Conservation (phyloP, 2,797 vertebrate species). For the Lophotriccus pileatus region DNA sequence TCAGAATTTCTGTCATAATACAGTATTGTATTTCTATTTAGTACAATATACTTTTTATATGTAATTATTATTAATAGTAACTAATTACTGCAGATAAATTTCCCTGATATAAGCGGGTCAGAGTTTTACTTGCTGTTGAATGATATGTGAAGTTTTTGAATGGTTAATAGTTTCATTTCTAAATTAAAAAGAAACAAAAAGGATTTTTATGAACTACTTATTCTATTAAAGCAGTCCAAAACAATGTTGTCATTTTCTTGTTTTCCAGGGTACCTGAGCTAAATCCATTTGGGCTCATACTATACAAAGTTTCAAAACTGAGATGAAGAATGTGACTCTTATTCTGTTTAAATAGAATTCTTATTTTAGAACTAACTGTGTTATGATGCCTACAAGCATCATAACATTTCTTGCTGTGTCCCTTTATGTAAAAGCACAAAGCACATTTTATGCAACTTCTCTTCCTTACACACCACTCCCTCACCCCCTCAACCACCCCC, state of each 20-base stretch:
- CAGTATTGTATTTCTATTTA: background rate
- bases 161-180: background rate
- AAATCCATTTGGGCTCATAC: background rate
- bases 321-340: background rate
- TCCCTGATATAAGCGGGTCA: background rate
- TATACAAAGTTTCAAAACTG: background rate
- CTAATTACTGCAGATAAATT: background rate
- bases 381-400: no score
- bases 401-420: conserved; percentile 22
- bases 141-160: background rate
- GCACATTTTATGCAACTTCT: conserved; percentile 15
- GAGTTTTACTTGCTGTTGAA: background rate
- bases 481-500: background rate
- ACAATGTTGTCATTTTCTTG: background rate
- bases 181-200: background rate
- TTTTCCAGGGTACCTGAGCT: background rate
- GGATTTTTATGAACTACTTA: background rate
- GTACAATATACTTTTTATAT: background rate
- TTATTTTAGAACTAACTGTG: conserved; percentile 2
- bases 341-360: conserved; percentile 13
- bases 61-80: background rate
- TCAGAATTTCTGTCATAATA: background rate
- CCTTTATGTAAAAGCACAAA: conserved; percentile 44
- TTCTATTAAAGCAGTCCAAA: background rate
- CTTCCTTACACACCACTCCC: background rate